Base-by-base conservation (phyloP, 2,113 vertebrate species). In the Dromiciops gliroides region DNA sequence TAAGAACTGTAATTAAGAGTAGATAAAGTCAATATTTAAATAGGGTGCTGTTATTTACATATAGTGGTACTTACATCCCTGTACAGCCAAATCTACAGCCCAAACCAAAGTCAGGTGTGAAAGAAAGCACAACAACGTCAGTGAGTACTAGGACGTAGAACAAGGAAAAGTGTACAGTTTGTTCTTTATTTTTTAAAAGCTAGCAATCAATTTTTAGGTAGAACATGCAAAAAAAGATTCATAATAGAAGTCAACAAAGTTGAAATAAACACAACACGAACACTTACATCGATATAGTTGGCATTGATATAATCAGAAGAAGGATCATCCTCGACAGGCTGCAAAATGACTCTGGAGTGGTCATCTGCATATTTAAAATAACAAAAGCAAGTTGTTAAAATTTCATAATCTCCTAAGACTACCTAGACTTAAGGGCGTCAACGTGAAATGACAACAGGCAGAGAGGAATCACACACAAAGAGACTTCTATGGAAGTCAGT, bases 51-150 rank as follows among this genome's bases (percentile, higher is more conserved):
- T 99, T 98, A 98, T 99, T 99, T 98, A 99, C 99, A 99, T 99
- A 99, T 99, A 99, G 99, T 99, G 99, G 99, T 99, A 99, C 99
- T 99, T 99, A 99, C 99, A 99, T 99, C 99, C 99, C 99, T 99
- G 99, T 99, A 99, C 99, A 99, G 99, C 99, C 99, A 99, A 99
- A 99, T 99, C 99, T 99, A 99, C 98, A 99, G 99, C 99, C 99
- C 99, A 99, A 99, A 99, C 98, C 99, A 99, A 99, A 99, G 99
- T 99, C 99, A 99, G 99, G 98, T 99, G 99, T 99, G 99, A 99
- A 99, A 99, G 99, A 99, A 99, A 99, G 99, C 99, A 99, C 99
- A 99, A 99, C 98, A 99, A 99, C 98, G 98, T 99, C 99, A 99
- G 99, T 99, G 98, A 99, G 98, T 99, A 99, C 98, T 99, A 98